Evolutionary conservation across 2,797 vertebrate genomes (phyloP).

Genomic region (Tympanoctomys barrerae): DNA sequence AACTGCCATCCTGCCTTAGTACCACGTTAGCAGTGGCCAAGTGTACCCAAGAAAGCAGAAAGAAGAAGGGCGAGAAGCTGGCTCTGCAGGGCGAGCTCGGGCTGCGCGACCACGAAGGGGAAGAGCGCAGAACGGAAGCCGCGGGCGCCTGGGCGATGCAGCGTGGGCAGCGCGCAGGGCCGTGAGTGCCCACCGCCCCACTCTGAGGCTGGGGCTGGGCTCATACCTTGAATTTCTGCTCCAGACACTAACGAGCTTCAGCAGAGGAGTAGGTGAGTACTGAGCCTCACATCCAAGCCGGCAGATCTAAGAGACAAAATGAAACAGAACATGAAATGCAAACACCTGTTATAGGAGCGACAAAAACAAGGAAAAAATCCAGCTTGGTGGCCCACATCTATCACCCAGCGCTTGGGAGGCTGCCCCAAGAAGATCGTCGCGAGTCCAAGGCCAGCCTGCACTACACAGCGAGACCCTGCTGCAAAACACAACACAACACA

Average conservation of each 20-base stretch:
- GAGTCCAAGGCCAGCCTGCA: not conserved
- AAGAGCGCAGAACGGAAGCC: fast-evolving
- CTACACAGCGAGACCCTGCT: not conserved
- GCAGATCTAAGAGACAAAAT: constrained; percentile 89
- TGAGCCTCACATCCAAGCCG: constrained; percentile 95
- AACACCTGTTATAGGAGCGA: not conserved
- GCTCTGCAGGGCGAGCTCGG: not conserved
- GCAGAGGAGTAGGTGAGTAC: constrained; percentile 95
- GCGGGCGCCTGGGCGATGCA: not conserved
- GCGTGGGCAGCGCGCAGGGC: no score
- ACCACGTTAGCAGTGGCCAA: not conserved
- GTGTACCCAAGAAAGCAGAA: not conserved
- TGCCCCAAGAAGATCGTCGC: not conserved
- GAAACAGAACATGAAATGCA: constrained; percentile 44
- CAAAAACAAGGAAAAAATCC: not conserved
- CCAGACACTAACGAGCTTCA: constrained; percentile 96
- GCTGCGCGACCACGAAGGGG: no score
- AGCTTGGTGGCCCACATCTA: not conserved
- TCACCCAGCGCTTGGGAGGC: not conserved
- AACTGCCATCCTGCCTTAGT: not conserved
- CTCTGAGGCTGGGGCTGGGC: not conserved
- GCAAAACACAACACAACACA: not conserved
- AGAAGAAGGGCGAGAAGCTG: not conserved
- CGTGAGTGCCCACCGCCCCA: no score
- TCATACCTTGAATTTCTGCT: constrained; percentile 94